These are phyloP conservation scores for Lasioglossum oenotherae DNA, from an alignment of 2,888 invertebrate species.

Conservation along the genomic window DNA sequence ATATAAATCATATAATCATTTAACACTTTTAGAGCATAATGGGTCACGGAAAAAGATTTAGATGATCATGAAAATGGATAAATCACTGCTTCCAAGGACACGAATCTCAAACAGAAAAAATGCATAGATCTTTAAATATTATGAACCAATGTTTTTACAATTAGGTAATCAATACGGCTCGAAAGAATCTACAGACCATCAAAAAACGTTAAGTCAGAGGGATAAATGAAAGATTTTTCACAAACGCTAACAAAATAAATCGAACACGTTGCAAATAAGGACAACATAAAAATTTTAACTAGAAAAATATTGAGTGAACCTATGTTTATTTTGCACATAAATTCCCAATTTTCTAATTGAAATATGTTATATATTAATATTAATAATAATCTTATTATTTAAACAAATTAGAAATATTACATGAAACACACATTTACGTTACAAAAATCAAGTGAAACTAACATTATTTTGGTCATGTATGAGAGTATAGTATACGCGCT, in stretches of 20 bases:
- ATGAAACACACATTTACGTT: background rate
- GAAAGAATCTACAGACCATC: background rate
- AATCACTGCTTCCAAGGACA: background rate
- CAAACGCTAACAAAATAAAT: background rate
- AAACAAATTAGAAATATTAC: background rate
- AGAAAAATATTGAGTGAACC: background rate
- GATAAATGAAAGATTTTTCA: background rate
- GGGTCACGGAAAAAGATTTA: background rate
- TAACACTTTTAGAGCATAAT: background rate
- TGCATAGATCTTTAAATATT: background rate
- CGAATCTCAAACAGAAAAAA: background rate
- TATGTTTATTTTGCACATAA: background rate
- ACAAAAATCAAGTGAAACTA: background rate
- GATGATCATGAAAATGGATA: background rate
- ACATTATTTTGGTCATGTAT: constrained; percentile 1
- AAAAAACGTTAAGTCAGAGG: background rate
- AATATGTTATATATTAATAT: background rate
- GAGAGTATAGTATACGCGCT: background rate
- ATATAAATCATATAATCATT: background rate
- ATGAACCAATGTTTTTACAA: background rate
- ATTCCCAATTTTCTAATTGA: background rate
- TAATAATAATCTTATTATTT: background rate
- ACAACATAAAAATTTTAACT: background rate
- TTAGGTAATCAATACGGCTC: background rate
- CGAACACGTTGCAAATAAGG: background rate